phyloP scores from a whole-genome alignment of 2,113 vertebrate species.

The Vireo altiloquus region DNA sequence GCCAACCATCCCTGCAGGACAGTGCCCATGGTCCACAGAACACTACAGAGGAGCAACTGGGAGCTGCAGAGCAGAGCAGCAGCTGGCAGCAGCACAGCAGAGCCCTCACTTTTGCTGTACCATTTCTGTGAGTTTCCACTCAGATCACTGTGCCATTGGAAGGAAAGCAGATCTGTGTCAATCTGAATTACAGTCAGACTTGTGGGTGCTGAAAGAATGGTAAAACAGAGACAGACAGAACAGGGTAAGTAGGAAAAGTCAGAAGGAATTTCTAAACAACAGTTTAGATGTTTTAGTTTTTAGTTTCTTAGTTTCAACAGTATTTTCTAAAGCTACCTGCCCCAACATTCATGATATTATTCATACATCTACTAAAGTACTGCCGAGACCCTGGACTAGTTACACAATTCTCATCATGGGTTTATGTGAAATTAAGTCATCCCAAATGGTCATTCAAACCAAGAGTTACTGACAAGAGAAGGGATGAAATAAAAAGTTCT shows the following conservation, averaged over 20 bases:
- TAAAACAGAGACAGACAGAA: not conserved
- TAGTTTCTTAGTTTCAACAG: not conserved
- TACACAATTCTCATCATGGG: not conserved
- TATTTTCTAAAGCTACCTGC: not conserved
- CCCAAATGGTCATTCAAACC: not conserved
- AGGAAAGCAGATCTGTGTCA: not conserved
- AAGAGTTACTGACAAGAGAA: not conserved
- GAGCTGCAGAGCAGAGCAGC: not conserved
- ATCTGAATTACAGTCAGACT: not conserved
- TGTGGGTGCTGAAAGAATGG: not conserved
- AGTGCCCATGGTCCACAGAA: not conserved
- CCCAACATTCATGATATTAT: not conserved
- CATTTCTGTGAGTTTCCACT: not conserved
- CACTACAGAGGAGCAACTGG: not conserved
- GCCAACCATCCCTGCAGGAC: not conserved
- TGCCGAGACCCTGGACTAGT: not conserved
- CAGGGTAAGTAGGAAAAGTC: not conserved
- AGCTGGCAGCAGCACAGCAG: not conserved
- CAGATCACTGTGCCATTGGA: not conserved
- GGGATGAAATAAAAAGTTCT: conserved; percentile 17
- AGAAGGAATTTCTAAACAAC: too few species aligned
- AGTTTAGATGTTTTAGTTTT: too few species aligned
- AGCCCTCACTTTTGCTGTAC: not conserved
- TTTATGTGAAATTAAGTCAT: not conserved
- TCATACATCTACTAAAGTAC: not conserved